phyloP scores from a whole-genome alignment of 2,888 invertebrate genomes.

The Allolobophora icterica region DNA sequence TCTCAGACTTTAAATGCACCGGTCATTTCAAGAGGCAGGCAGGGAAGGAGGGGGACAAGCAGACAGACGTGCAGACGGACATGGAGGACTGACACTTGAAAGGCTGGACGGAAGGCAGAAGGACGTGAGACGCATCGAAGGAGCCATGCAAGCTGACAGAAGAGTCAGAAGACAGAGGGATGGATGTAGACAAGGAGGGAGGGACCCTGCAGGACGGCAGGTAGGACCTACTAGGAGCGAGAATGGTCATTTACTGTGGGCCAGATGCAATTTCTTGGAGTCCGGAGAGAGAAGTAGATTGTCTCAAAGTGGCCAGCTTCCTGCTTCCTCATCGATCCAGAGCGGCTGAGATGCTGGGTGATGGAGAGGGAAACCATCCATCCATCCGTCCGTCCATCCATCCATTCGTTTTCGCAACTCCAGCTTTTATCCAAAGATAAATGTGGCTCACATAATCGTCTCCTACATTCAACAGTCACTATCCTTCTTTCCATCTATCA shows the following conservation, averaged over 20 bases:
- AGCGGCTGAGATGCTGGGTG: no score
- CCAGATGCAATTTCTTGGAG: no score
- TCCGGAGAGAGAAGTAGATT: background rate
- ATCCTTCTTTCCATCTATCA: background rate
- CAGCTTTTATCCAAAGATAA: background rate
- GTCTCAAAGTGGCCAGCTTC: no score
- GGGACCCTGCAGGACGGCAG: background rate
- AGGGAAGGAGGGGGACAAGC: background rate
- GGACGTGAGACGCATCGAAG: background rate
- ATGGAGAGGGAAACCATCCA: no score
- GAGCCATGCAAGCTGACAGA: background rate
- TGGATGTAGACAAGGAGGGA: background rate
- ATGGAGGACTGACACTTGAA: background rate
- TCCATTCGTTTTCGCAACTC: background rate
- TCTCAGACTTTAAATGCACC: slow-evolving; percentile 9
- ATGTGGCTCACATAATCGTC: background rate
- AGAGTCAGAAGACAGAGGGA: background rate
- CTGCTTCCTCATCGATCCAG: no score
- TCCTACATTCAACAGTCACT: background rate
- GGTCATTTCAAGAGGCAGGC: background rate
- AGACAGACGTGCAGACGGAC: background rate
- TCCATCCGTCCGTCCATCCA: background rate
- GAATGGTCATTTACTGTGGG: no score
- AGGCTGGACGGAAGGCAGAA: background rate
- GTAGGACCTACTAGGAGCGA: background rate